Evolutionary conservation across 2,888 invertebrate species (phyloP), one percentile per base, ranked within the genome.

Genomic region (Axea sp.): DNA sequence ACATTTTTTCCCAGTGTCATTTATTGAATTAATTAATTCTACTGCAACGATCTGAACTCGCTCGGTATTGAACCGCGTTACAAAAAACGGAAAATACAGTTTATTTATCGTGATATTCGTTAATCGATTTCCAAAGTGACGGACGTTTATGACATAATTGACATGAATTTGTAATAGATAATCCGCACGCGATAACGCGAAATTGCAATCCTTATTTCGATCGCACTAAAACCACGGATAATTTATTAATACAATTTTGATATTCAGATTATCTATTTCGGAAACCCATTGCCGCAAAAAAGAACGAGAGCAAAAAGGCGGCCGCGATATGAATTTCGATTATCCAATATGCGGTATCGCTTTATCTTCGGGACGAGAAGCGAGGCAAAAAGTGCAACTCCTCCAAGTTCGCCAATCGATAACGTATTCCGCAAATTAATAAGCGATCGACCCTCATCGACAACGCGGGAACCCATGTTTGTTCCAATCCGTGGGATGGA

Each of bases 391-490:
- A 51, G 30, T 12, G 14, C 28, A 19, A 19, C 24, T 24, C 37
- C 26, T 39, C 3, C 35, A 35, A 45, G 22, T 33, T 33, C 6
- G 35, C 28, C 57, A 22, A 67, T 57, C 67, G 12, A 67, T 57
- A 67, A 39, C 31, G 12, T 47, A 55, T 55, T 65, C 45, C 30
- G 55, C 55, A 45, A 65, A 65, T 65, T 65, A 65, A 55, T 65
- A 65, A 53, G 53, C 22, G 14, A 39, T 57, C 45, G 45, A 26
- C 17, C 28, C 37, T 19, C 37, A 22, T 55, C 45, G 31, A 47
- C 49, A 24, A 41, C 49, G 33, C 43, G 45, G 19, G 28, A 51
- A 14, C 28, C 30, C 30, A 31, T 26, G 55, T 55, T 37, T 55
- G 55, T 14, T 30, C 37, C 30, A 12, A 24, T 22, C 39, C 30